Conservation (phyloP, 2,888 invertebrate species). For the Carterocephalus palaemon region DNA sequence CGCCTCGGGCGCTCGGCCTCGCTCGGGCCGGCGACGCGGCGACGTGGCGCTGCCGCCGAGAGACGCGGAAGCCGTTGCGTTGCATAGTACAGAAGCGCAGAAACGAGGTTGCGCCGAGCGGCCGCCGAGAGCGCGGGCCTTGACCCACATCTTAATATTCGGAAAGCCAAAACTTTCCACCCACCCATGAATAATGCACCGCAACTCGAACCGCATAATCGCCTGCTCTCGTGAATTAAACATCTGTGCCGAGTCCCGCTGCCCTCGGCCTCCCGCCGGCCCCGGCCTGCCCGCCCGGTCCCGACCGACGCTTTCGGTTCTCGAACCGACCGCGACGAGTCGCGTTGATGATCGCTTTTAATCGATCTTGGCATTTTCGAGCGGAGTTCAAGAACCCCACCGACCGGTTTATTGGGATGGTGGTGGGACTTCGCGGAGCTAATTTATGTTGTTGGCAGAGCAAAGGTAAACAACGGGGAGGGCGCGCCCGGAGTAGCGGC, state of each 20-base stretch:
- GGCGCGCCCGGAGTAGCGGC: too few species aligned
- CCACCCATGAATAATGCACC: slow-evolving; percentile 51
- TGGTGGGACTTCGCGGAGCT: too few species aligned
- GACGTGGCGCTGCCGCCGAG: slow-evolving; percentile 24
- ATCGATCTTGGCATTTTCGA: too few species aligned
- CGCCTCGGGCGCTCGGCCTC: slow-evolving; percentile 20
- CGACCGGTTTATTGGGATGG: too few species aligned
- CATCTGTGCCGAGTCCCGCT: slow-evolving; percentile 14
- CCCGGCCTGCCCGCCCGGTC: slow-evolving; percentile 2
- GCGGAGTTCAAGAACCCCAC: too few species aligned
- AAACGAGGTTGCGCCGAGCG: slow-evolving; percentile 46
- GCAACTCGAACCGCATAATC: slow-evolving; percentile 34
- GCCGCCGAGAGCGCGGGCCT: slow-evolving; percentile 37
- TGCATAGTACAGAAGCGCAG: slow-evolving; percentile 45
- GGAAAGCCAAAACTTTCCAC: slow-evolving; percentile 56
- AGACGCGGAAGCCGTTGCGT: slow-evolving; percentile 41
- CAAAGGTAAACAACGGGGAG: too few species aligned
- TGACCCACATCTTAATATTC: slow-evolving; percentile 60
- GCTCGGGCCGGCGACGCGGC: slow-evolving; percentile 17
- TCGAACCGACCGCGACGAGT: background rate
- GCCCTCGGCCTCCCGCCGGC: slow-evolving; percentile 3
- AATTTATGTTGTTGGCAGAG: too few species aligned
- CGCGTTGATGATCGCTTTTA: too few species aligned
- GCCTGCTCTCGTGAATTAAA: slow-evolving; percentile 34
- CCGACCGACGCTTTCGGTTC: background rate